These are phyloP conservation scores for Chionoecetes opilio DNA, from an alignment of 1,140 invertebrate species.

Conservation along the genomic window DNA sequence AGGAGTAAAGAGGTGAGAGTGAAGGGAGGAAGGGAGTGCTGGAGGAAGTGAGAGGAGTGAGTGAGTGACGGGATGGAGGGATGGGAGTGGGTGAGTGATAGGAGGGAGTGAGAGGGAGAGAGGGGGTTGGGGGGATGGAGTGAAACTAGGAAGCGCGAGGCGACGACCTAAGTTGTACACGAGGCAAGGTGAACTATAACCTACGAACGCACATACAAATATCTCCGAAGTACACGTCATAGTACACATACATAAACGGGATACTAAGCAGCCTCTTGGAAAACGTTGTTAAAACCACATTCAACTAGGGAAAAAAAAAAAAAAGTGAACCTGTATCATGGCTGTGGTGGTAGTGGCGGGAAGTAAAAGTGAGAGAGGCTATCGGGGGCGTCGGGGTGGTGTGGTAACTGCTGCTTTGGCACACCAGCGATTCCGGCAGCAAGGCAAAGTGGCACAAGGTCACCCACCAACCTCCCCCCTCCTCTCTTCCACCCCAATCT, in stretches of 20 bases:
- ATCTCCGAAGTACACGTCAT: constrained; percentile 3
- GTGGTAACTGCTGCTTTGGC: constrained; percentile 74
- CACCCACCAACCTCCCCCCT: constrained; percentile 60
- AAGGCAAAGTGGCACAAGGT: constrained; percentile 79
- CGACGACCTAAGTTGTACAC: constrained; percentile 31
- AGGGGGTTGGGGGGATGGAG: constrained; percentile 22
- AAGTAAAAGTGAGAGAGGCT: constrained; percentile 68
- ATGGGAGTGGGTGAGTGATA: background rate
- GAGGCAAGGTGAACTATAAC: constrained; percentile 46
- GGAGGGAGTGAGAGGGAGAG: constrained; percentile 11
- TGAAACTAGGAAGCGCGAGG: constrained; percentile 47
- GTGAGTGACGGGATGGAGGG: background rate
- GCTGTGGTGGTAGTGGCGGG: background rate
- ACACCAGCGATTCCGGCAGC: constrained; percentile 71
- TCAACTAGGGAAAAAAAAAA: constrained; percentile 34
- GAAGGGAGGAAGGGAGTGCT: constrained; percentile 31
- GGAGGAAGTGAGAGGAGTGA: background rate
- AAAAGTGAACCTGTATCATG: background rate
- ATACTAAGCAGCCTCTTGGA: background rate
- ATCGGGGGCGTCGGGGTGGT: constrained; percentile 33
- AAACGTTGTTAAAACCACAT: background rate
- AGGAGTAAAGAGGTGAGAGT: background rate
- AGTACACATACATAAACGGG: background rate
- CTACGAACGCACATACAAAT: background rate
- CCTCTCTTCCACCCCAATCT: background rate